phyloP scores from a whole-genome alignment of 2,888 invertebrate species.

The Latheticus oryzae region DNA sequence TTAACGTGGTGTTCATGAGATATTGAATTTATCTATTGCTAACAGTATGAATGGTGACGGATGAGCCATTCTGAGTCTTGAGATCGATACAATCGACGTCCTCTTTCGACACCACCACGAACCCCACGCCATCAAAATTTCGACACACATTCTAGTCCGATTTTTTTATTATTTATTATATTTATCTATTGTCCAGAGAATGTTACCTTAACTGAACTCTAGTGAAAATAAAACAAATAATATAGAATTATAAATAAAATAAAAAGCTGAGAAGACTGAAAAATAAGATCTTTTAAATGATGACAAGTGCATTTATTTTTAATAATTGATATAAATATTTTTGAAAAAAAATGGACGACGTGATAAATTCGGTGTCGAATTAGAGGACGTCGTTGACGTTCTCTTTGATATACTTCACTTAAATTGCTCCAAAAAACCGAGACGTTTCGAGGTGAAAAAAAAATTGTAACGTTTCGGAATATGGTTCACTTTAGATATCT shows the following conservation, averaged over 20 bases:
- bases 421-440: constrained; percentile 42
- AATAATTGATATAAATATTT: constrained; percentile 4
- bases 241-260: constrained; percentile 35
- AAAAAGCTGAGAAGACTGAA: constrained; percentile 55
- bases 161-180: constrained; percentile 24
- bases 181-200: constrained; percentile 32
- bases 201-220: constrained; percentile 40
- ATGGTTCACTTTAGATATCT: constrained; percentile 46
- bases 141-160: constrained; percentile 39
- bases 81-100: constrained; percentile 19
- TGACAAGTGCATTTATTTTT: constrained; percentile 41
- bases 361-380: constrained; percentile 15
- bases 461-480: constrained; percentile 26
- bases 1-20: constrained; percentile 65
- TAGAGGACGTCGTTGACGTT: constrained; percentile 11
- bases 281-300: constrained; percentile 38
- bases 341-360: constrained; percentile 24
- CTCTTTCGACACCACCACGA: constrained; percentile 14
- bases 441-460: too few species aligned
- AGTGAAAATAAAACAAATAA: constrained; percentile 25
- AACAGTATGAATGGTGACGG: constrained; percentile 52
- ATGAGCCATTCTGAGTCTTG: constrained; percentile 44
- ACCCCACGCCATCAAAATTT: constrained; percentile 35
- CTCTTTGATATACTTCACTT: constrained; percentile 37
- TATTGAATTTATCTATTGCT: constrained; percentile 62